Conservation (phyloP, 2,888 invertebrate species). For the Dinocampus coccinellae region DNA sequence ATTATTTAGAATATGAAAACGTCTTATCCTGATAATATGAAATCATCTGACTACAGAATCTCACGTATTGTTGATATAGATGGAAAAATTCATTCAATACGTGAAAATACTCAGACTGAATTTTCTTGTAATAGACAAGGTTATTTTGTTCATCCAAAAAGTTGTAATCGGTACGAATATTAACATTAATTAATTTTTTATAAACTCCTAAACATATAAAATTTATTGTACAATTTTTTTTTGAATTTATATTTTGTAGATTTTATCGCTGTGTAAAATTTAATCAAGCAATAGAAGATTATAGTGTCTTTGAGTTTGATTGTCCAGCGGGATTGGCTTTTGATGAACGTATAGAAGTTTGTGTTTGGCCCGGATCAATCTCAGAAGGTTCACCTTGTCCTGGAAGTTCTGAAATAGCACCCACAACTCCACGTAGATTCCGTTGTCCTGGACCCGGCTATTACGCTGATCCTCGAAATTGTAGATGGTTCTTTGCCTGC, state of each 20-base stretch:
- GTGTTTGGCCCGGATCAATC: constrained; percentile 84
- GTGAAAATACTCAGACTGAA: constrained; percentile 81
- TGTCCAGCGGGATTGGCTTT: constrained; percentile 84
- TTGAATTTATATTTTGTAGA: constrained; percentile 63
- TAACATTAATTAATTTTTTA: too few species aligned
- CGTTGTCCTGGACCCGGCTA: constrained; percentile 80
- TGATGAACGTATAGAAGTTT: constrained; percentile 82
- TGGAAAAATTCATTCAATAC: constrained; percentile 79
- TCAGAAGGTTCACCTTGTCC: constrained; percentile 81
- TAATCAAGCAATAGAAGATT: constrained; percentile 80
- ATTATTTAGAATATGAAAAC: constrained; percentile 69
- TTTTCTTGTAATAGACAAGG: constrained; percentile 83
- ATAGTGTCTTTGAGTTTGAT: constrained; percentile 85
- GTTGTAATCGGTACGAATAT: constrained; percentile 73
- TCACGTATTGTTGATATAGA: constrained; percentile 81
- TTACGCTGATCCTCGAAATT: constrained; percentile 85
- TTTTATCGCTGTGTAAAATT: constrained; percentile 88
- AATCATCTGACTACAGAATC: constrained; percentile 80
- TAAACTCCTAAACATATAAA: too few species aligned
- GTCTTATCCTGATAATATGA: constrained; percentile 68
- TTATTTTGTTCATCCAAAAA: constrained; percentile 82
- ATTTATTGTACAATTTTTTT: too few species aligned
- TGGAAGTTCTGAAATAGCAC: constrained; percentile 84
- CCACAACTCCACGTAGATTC: constrained; percentile 78
- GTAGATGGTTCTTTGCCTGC: constrained; percentile 88